Evolutionary conservation across 30 jellyfish, hydroid and myxozoan genomes (phyloP).

Genomic region (Mastigias papua): DNA sequence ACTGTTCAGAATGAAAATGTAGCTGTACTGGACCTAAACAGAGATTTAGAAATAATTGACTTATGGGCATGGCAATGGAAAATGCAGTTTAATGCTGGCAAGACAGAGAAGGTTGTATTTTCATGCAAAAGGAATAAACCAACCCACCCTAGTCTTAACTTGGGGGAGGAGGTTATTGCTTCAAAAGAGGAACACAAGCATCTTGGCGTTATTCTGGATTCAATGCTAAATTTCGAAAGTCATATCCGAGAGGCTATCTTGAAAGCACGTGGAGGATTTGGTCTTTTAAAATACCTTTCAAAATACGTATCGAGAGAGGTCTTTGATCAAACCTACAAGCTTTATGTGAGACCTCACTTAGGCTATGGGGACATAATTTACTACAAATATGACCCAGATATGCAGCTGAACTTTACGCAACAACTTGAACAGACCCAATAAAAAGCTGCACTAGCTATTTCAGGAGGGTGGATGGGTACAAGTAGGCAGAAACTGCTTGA

Average conservation of each 20-base stretch:
- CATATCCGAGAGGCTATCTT: constrained; percentile 21
- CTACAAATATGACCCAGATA: constrained; percentile 40
- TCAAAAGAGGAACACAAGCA: constrained; percentile 22
- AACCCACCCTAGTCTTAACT: constrained; percentile 3
- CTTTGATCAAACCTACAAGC: constrained; percentile 45
- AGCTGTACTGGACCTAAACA: constrained; percentile 50
- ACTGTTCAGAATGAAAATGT: constrained; percentile 36
- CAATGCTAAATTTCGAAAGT: constrained; percentile 23
- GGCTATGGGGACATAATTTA: constrained; percentile 27
- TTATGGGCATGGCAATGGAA: constrained; percentile 67
- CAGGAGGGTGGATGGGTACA: too few relatives aligned
- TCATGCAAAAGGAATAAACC: constrained; percentile 20
- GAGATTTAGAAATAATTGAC: constrained; percentile 36
- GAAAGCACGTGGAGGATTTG: constrained; percentile 27
- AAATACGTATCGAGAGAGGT: constrained; percentile 55
- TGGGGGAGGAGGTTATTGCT: constrained; percentile 23
- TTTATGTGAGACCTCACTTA: constrained; percentile 5
- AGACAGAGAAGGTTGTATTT: constrained; percentile 15
- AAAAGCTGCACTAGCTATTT: constrained; percentile 35
- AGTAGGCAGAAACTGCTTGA: constrained; percentile 34
- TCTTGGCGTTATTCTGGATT: constrained; percentile 28
- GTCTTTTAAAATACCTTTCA: constrained; percentile 19
- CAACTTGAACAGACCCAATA: constrained; percentile 35
- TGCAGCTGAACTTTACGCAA: constrained; percentile 13
- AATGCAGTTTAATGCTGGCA: constrained; percentile 34